Base-by-base conservation (phyloP, 2,113 vertebrate species). In the Datnioides undecimradiatus region DNA sequence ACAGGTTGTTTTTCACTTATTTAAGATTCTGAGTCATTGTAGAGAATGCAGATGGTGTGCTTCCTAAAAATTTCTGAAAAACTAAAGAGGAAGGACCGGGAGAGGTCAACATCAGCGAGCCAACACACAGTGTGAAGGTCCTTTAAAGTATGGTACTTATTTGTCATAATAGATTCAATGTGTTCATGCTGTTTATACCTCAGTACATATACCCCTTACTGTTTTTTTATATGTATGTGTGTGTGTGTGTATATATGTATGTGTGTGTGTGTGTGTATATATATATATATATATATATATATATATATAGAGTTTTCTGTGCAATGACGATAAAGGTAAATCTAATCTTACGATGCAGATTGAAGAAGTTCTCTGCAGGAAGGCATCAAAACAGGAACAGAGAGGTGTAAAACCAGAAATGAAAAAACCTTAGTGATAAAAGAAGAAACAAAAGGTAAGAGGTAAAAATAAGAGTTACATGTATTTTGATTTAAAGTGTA, bases 21-120 rank as follows among this genome's bases (percentile, higher is more conserved):
- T 10, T 19, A n/a, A 19, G 17, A 23, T 23, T 6, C 6, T 36
- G 11, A 31, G 23, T 5, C 36, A 74, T 7, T 64, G 36, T 16
- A 8, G 31, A 29, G 31, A n/a, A 14, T 10, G 33, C 33, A 19
- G 27, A 49, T 45, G 21, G 5, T 94, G 68, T 96, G 94, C 90
- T 96, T 98, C 83, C 96, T 95, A 62, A 95, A 92, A 94, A 97
- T 75, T 96, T 97, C 85, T 97, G 95, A 77, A 94, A 93, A 73
- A 97, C 94, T 4, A 95, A 95, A 0, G 96, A 85, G 90, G 96
- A 97, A 4, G 96, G 95, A 96, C 85, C 96, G 96, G 43, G 96
- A 96, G n/a, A n/a, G n/a, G n/a, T n/a, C n/a, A n/a, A n/a, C n/a
- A 6, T 33, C 8, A 45, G 10, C 2, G 33, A 25, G 14, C 27